Conservation (phyloP, 2,888 invertebrate species). For the Thereva nobilitata region DNA sequence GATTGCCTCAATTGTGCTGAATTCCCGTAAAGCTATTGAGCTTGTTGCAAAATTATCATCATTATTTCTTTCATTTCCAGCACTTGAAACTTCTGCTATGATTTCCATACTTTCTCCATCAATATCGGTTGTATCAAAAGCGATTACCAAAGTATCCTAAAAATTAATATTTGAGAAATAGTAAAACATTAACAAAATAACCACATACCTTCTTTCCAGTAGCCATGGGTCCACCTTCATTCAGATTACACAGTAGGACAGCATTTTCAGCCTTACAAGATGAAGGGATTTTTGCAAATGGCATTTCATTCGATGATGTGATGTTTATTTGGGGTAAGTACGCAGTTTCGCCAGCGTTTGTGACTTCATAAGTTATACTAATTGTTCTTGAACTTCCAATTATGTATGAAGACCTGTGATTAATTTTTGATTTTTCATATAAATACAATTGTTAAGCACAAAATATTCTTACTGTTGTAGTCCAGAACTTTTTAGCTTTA, state of each 20-base stretch:
- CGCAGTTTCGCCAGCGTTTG: constrained; percentile 60
- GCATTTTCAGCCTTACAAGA: constrained; percentile 49
- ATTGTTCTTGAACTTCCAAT: constrained; percentile 54
- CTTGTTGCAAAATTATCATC: constrained; percentile 50
- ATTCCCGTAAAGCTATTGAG: constrained; percentile 51
- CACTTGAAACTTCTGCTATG: constrained; percentile 54
- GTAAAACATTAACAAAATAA: background rate
- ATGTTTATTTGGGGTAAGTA: constrained; percentile 59
- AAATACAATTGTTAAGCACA: too few relatives aligned
- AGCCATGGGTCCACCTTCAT: constrained; percentile 52
- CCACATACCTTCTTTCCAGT: constrained; percentile 43
- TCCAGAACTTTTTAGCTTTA: constrained; percentile 50
- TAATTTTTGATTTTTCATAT: too few relatives aligned
- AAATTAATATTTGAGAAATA: background rate
- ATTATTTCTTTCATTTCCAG: constrained; percentile 53
- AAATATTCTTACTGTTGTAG: constrained; percentile 45
- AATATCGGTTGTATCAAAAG: constrained; percentile 53
- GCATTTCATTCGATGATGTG: constrained; percentile 56
- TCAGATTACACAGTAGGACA: constrained; percentile 53
- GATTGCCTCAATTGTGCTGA: constrained; percentile 54
- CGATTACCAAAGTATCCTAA: constrained; percentile 49
- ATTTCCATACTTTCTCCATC: constrained; percentile 50
- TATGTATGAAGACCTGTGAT: constrained; percentile 50
- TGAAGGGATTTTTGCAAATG: constrained; percentile 54
- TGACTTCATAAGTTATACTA: constrained; percentile 53